Percentiles rank a stretch among this genome's conserved stretches.
Evolutionary conservation across 2,888 invertebrate species (phyloP).

Genomic region (Drosophila pseudotakahashii): DNA sequence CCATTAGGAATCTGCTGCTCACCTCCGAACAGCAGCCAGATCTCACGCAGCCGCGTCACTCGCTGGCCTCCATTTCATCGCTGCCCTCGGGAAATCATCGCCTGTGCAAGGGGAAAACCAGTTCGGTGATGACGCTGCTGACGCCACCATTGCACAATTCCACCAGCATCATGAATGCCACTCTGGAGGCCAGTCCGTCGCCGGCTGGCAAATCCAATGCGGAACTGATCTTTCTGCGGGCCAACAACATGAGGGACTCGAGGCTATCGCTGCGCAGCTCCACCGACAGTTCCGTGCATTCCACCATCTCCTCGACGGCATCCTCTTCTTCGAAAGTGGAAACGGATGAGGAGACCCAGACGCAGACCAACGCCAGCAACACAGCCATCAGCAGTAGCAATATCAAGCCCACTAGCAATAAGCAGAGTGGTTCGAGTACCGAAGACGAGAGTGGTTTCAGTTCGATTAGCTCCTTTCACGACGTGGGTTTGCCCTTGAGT

Average conservation of each 20-base stretch:
- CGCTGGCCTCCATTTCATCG: constrained; percentile 44
- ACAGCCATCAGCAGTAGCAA: constrained; percentile 38
- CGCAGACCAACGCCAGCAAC: constrained; percentile 41
- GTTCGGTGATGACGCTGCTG: constrained; percentile 58
- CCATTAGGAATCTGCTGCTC: constrained; percentile 87
- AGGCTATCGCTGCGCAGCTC: constrained; percentile 83
- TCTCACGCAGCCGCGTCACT: constrained; percentile 71
- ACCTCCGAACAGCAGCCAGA: constrained; percentile 88
- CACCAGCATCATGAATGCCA: constrained; percentile 53
- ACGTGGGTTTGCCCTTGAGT: constrained; percentile 88
- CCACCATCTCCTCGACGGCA: constrained; percentile 82
- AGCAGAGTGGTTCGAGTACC: constrained; percentile 77
- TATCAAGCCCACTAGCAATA: constrained; percentile 38
- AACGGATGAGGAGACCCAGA: constrained; percentile 81
- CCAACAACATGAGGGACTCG: constrained; percentile 83
- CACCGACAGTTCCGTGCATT: constrained; percentile 84
- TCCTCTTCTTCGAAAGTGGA: constrained; percentile 81
- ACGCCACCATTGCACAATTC: constrained; percentile 66
- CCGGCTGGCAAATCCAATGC: constrained; percentile 48
- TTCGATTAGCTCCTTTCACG: constrained; percentile 93
- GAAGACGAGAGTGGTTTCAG: constrained; percentile 95
- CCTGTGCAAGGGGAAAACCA: constrained; percentile 57
- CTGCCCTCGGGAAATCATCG: constrained; percentile 56
- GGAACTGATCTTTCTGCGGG: constrained; percentile 82
- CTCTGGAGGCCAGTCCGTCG: constrained; percentile 33